Percentiles rank a stretch among this genome's conserved stretches.
Evolutionary conservation across 2,797 vertebrate genomes (phyloP).

Genomic region (Scyliorhinus canicula): DNA sequence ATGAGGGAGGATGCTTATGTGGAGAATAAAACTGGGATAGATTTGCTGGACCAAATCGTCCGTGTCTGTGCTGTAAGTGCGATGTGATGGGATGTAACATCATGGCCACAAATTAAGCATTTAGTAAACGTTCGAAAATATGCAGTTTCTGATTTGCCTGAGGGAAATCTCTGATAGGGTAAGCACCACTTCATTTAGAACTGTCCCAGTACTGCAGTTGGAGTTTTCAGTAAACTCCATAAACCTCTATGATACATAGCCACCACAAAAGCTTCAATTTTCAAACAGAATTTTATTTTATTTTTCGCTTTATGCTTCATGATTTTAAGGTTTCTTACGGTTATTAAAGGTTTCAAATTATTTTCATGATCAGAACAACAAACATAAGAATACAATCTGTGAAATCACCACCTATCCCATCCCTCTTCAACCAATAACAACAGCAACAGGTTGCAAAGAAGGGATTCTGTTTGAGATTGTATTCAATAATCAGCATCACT

Average conservation of each 20-base stretch:
- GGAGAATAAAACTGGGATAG: neutral
- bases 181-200: neutral
- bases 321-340: neutral
- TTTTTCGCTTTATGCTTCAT: neutral
- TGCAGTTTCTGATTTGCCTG: neutral
- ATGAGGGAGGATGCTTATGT: neutral
- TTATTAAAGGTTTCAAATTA: neutral
- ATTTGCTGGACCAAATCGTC: neutral
- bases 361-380: neutral
- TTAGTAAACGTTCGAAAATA: neutral
- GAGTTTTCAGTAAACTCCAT: neutral
- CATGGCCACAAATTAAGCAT: neutral
- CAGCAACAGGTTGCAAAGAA: neutral
- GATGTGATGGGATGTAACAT: neutral
- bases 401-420: neutral
- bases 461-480: neutral
- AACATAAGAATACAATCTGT: neutral
- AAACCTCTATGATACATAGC: neutral
- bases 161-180: neutral
- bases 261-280: neutral
- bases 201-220: no score
- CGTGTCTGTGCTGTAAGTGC: neutral
- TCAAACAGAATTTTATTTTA: neutral
- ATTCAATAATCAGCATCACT: neutral
- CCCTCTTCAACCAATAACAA: neutral